Base-by-base conservation (phyloP, 2,888 invertebrate species). In the Mesorhabditis belari region DNA sequence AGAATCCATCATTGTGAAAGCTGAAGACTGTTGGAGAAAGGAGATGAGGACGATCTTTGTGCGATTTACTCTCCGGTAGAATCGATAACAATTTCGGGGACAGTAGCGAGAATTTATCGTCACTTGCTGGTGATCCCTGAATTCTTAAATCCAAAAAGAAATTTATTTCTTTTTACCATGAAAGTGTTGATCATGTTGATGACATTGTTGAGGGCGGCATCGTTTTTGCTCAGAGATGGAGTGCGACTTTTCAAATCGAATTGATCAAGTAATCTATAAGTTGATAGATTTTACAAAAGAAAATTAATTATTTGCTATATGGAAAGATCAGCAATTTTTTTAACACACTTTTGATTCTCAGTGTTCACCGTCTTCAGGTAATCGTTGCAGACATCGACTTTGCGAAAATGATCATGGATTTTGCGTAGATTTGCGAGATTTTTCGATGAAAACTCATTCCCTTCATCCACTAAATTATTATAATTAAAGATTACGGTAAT, bases 1-100 rank as follows among this genome's bases (percentile, higher is more conserved):
- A 71, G 19, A 73, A 64, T 3, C 76, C 76, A 50, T 77, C 74
- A 29, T 70, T 64, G 49, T 77, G 77, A 54, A 77, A 77, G 2
- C 71, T 71, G 0, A 77, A 50, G 23, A 77, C 57, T 3, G 70
- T 72, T 6, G 77, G 77, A 12, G 77, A 77, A 3, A 75, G 57
- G 2, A 73, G 58, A 9, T 63, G 62, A 21, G 64, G 64, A n/a
- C 63, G 66, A 9, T 53, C 27, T 35, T 61, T 53, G 12, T 29
- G 26, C 12, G 23, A 61, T 25, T 62, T 65, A 35, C 49, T 58
- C 54, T 66, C 66, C 23, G 75, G 75, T 29, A 76, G 58, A 9
- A 76, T 55, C 4, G 74, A 73, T 50, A 76, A 62, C 5, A 76
- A 62, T 57, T 69, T 61, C 3, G 75, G 75, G 0, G 75, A 76